Conservation (phyloP, 2,113 vertebrate genomes). For the Castor canadensis region DNA sequence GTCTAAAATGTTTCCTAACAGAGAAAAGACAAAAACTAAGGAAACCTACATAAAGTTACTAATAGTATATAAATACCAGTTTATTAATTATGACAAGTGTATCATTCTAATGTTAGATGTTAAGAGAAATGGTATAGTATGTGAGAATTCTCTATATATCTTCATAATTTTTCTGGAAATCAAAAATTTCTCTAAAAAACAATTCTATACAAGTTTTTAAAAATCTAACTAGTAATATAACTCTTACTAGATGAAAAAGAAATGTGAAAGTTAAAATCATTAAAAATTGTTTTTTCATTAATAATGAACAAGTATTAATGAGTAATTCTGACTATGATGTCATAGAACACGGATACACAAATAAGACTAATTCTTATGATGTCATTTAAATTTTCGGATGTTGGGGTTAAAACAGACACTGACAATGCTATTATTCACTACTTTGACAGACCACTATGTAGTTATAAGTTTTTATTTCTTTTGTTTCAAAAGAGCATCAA, state of each 20-base stretch:
- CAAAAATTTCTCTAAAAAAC: neutral
- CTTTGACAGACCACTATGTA: neutral
- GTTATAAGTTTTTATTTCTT: neutral
- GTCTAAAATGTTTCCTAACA: neutral
- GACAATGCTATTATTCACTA: neutral
- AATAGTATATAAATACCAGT: neutral
- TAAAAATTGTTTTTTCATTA: neutral
- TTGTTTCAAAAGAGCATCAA: neutral
- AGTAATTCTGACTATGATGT: neutral
- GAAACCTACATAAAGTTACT: neutral
- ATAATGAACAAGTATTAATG: neutral
- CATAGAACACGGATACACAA: neutral
- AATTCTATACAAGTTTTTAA: neutral
- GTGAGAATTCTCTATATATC: neutral
- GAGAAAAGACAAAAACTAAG: neutral
- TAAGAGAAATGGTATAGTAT: neutral
- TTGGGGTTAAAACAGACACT: neutral
- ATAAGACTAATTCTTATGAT: neutral
- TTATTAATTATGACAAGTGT: neutral
- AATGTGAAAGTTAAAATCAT: neutral
- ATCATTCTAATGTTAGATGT: neutral
- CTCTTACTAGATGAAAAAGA: neutral
- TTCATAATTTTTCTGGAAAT: neutral
- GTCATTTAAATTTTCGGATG: slow-evolving; percentile 28
- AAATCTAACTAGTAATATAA: neutral